Conservation (phyloP, 2,113 vertebrate species). For the Brachyhypopomus occidentalis region DNA sequence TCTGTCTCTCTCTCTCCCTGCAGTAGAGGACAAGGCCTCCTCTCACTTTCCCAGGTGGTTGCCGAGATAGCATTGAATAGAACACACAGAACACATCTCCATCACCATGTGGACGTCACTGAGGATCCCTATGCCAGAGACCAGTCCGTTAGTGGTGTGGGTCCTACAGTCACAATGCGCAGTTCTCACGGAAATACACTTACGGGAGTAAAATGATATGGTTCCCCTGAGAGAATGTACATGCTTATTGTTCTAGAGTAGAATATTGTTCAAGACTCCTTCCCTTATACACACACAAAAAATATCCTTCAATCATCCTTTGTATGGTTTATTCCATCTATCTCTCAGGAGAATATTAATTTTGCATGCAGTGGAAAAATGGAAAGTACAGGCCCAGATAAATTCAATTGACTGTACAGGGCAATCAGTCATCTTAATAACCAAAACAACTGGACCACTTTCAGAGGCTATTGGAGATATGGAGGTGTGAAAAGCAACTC, state of each 20-base stretch:
- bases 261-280: too few species aligned
- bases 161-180: not conserved
- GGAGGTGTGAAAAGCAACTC: not conserved
- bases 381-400: not conserved
- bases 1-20: not conserved
- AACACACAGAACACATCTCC: constrained; percentile 5
- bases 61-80: not conserved
- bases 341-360: constrained; percentile 12
- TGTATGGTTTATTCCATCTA: not conserved
- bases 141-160: constrained; percentile 6
- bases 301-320: not conserved
- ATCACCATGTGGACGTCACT: constrained; percentile 5
- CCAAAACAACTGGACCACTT: not conserved
- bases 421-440: constrained; percentile 13
- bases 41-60: constrained; percentile 6
- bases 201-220: constrained; percentile 9
- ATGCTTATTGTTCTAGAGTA: not conserved
- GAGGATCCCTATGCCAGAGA: not conserved
- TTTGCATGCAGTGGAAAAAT: constrained; percentile 13
- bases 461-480: not conserved
- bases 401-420: constrained; percentile 19
- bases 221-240: not conserved
- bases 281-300: not conserved
- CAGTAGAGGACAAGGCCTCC: not conserved
- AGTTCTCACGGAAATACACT: constrained; percentile 15